Evolutionary conservation across 1,140 invertebrate species (phyloP).

Genomic region (Drosophila ficusphila): DNA sequence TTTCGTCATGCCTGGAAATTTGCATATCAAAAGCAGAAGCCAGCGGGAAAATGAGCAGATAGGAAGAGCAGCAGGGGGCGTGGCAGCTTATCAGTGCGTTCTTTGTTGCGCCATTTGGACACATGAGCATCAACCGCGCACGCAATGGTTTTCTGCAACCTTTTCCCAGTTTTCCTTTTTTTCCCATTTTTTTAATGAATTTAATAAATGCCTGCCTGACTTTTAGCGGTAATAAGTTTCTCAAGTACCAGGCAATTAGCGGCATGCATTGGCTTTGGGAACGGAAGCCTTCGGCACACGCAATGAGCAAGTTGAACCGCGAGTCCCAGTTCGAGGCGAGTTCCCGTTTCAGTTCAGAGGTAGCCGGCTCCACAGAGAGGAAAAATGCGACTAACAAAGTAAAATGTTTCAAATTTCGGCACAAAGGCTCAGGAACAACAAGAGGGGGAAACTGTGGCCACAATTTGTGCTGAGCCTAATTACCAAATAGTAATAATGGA

Average conservation of each 20-base stretch:
- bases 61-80: constrained; percentile 35
- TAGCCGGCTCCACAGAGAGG: background rate
- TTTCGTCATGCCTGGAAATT: constrained; percentile 49
- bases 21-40: constrained; percentile 71
- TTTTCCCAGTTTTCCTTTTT: constrained; percentile 24
- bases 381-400: background rate
- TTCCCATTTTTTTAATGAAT: constrained; percentile 63
- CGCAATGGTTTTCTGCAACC: constrained; percentile 50
- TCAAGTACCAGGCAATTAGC: constrained; percentile 78
- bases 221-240: constrained; percentile 77
- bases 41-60: background rate
- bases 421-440: background rate
- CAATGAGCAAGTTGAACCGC: constrained; percentile 41
- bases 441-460: background rate
- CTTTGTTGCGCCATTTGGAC: constrained; percentile 57
- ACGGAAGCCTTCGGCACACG: constrained; percentile 72
- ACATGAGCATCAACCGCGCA: constrained; percentile 6
- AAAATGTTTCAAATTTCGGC: background rate
- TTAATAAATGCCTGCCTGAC: constrained; percentile 80
- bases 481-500: too few species aligned
- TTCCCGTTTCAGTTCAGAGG: constrained; percentile 24
- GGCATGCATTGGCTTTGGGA: constrained; percentile 71
- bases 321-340: constrained; percentile 28
- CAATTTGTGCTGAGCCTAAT: too few species aligned
- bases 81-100: constrained; percentile 72